A percentile compares a stretch with the other conserved stretches of the same genome.
Conservation (phyloP, 2,113 vertebrate genomes). For the Psilopsiagon aurifrons region DNA sequence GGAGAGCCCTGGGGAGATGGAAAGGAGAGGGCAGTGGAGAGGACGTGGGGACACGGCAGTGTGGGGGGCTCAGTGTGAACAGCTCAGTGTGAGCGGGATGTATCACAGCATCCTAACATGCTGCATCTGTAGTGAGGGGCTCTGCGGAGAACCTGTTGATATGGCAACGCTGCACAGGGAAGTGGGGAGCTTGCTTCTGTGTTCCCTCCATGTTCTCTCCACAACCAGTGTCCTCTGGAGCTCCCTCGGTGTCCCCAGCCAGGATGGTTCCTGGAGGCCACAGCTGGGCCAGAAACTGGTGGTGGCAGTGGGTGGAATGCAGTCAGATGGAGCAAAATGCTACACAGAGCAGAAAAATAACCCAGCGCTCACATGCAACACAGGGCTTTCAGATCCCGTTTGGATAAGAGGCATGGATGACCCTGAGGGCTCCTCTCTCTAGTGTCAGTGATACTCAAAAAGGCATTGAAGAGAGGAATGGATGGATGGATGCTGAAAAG, state of each 20-base stretch:
- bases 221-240: fast-evolving
- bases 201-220: fast-evolving
- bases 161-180: neutral
- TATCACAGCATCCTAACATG: neutral
- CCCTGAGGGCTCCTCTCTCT: neutral
- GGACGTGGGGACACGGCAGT: neutral
- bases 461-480: neutral
- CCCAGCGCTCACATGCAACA: fast-evolving
- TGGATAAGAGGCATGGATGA: fast-evolving
- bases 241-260: neutral
- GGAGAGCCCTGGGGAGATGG: neutral
- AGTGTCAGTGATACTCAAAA: neutral
- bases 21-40: neutral
- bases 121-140: neutral
- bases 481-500: neutral
- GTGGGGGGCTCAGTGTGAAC: fast-evolving
- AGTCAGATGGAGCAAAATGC: neutral
- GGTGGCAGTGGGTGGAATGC: fast-evolving
- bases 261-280: neutral
- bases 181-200: neutral
- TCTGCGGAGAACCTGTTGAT: neutral
- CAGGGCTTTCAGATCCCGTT: neutral
- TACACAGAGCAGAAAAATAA: neutral
- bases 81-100: fast-evolving
- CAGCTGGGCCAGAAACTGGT: neutral